These are phyloP conservation scores for Lasioglossum morio DNA, from an alignment of 2,888 invertebrate species.

Conservation along the genomic window DNA sequence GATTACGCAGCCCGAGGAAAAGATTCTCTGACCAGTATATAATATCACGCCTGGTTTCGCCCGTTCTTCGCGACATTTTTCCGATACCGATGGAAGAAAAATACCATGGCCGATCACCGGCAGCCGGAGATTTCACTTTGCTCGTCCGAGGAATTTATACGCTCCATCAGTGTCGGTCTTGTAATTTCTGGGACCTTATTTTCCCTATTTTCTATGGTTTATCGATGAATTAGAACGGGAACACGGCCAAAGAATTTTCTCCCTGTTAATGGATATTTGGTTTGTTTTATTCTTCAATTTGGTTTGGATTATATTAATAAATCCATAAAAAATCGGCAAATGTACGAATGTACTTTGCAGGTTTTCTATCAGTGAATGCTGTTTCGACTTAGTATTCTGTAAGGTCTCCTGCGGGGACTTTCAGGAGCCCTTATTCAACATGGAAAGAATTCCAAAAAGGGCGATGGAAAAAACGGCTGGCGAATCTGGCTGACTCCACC, in stretches of 20 bases:
- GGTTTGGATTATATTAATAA: not conserved
- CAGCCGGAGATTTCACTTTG: slow-evolving; percentile 20
- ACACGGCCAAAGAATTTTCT: not conserved
- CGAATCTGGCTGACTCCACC: slow-evolving; percentile 7
- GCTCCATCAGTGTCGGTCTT: not conserved
- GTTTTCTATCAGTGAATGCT: not conserved
- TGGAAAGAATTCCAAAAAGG: slow-evolving; percentile 71
- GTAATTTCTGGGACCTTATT: not conserved
- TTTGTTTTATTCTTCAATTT: not conserved
- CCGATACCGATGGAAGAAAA: not conserved
- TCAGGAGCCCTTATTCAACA: slow-evolving; percentile 44
- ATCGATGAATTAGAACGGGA: not conserved
- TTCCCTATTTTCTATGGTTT: not conserved
- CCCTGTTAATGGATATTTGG: not conserved
- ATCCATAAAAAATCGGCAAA: too few relatives aligned
- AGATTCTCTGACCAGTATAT: slow-evolving; percentile 64
- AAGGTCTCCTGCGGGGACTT: slow-evolving; percentile 17
- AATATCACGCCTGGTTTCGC: slow-evolving; percentile 68
- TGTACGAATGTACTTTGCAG: not conserved
- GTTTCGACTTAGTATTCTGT: slow-evolving; percentile 31
- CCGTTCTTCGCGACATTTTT: slow-evolving; percentile 15
- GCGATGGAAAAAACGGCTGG: slow-evolving; percentile 59
- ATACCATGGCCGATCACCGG: not conserved
- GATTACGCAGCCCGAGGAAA: slow-evolving; percentile 29
- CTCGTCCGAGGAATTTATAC: not conserved